Conservation (phyloP, 2,888 invertebrate species). For the Itoplectis maculator region DNA sequence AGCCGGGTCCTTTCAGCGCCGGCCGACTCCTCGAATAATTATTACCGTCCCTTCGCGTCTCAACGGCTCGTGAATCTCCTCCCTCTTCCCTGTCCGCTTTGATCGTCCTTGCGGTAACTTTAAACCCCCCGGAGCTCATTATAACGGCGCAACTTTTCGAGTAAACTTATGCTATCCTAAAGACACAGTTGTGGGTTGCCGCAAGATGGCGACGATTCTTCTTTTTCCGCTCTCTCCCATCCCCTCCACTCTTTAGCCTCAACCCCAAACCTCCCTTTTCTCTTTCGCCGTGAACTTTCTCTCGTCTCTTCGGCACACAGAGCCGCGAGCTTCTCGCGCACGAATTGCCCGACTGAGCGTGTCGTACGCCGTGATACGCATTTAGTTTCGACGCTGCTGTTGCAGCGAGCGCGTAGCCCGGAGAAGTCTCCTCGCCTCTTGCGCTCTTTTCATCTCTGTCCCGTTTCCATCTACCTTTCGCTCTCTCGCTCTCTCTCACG, state of each 20-base stretch:
- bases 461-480: no score
- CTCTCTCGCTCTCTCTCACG: no score
- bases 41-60: not conserved
- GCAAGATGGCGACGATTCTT: conserved; percentile 12
- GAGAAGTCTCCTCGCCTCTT: not conserved
- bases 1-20: not conserved
- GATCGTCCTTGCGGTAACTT: conserved; percentile 15
- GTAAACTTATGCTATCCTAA: not conserved
- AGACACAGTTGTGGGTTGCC: conserved; percentile 4
- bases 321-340: conserved; percentile 13
- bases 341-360: conserved; percentile 22
- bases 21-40: conserved; percentile 1
- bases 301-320: not conserved
- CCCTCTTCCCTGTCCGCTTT: not conserved
- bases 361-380: conserved; percentile 35
- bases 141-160: conserved; percentile 14
- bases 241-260: not conserved
- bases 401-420: not conserved
- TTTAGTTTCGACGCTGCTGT: conserved; percentile 33
- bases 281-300: conserved; percentile 18
- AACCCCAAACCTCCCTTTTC: no score
- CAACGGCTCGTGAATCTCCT: conserved; percentile 4
- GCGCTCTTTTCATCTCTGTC: conserved; percentile 3
- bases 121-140: conserved; percentile 8
- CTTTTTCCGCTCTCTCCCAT: not conserved